These are phyloP conservation scores for Temnothorax longispinosus DNA, from an alignment of 1,140 invertebrate species.

Conservation along the genomic window DNA sequence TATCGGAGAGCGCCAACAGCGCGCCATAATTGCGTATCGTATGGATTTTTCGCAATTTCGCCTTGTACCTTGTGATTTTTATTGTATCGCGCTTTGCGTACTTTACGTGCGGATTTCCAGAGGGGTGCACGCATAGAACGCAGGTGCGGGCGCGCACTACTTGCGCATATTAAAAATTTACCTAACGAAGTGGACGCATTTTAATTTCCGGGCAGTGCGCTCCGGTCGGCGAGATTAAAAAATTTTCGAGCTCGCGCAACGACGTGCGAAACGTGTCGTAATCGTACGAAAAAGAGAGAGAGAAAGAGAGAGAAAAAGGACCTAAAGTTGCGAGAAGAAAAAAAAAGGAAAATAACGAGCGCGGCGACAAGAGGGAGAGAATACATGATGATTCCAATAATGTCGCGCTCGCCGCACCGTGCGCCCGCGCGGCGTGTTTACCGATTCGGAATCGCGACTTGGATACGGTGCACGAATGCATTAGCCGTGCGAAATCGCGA, in stretches of 20 bases:
- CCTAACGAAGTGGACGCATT: conserved; percentile 61
- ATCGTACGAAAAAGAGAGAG: conserved; percentile 13
- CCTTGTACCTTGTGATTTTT: conserved; percentile 44
- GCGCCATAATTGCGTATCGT: conserved; percentile 35
- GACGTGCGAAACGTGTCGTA: conserved; percentile 44
- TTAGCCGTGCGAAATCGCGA: conserved; percentile 53
- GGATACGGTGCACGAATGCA: conserved; percentile 42
- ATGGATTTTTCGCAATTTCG: conserved; percentile 53
- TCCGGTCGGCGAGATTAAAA: conserved; percentile 53
- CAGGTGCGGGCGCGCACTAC: conserved; percentile 43
- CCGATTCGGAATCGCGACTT: conserved; percentile 48
- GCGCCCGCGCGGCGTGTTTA: conserved; percentile 29
- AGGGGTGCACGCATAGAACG: conserved; percentile 31
- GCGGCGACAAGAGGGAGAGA: neutral
- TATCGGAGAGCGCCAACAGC: conserved; percentile 10
- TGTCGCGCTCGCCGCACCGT: conserved; percentile 17
- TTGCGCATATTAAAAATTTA: conserved; percentile 62
- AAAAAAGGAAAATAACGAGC: neutral
- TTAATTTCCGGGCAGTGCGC: conserved; percentile 58
- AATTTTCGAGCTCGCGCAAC: conserved; percentile 52
- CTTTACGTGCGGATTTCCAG: conserved; percentile 49
- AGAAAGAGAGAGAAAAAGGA: neutral
- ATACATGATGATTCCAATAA: conserved; percentile 21
- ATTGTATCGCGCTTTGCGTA: conserved; percentile 53
- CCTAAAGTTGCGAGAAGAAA: neutral